Conservation (phyloP, 2,797 vertebrate genomes). For the Babyrousa celebensis region DNA sequence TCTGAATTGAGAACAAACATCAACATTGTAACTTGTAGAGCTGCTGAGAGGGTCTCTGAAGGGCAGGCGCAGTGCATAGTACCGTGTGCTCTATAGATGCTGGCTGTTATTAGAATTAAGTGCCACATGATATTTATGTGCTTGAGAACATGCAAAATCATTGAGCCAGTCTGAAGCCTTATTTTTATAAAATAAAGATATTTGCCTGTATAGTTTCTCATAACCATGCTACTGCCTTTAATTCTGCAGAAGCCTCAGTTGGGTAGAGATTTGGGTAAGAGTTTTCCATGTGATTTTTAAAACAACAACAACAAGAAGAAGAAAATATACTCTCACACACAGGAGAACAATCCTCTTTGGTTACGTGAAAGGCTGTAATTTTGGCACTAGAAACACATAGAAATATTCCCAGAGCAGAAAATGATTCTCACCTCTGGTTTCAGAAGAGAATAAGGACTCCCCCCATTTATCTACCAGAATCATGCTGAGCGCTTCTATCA, state of each 20-base stretch:
- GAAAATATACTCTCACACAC: not conserved
- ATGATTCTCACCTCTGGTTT: not conserved
- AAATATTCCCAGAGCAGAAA: not conserved
- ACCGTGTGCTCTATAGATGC: not conserved
- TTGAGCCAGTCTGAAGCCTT: not conserved
- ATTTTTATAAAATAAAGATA: not conserved
- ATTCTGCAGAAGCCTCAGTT: not conserved
- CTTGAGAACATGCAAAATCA: not conserved
- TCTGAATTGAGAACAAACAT: not conserved
- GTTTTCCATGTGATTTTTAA: not conserved
- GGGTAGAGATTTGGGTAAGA: not conserved
- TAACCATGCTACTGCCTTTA: not conserved
- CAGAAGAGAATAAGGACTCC: not conserved
- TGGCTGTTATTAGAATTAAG: not conserved
- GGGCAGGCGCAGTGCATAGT: not conserved
- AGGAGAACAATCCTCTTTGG: not conserved
- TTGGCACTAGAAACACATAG: not conserved
- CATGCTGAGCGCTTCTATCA: not conserved
- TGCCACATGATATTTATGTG: too few species aligned
- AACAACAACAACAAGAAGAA: not conserved
- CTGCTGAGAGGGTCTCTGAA: not conserved
- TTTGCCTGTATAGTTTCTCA: not conserved
- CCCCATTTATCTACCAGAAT: not conserved
- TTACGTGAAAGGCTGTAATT: not conserved
- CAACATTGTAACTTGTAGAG: not conserved